These are phyloP conservation scores for Selene dorsalis DNA, from an alignment of 2,797 vertebrate genomes.

Conservation along the genomic window DNA sequence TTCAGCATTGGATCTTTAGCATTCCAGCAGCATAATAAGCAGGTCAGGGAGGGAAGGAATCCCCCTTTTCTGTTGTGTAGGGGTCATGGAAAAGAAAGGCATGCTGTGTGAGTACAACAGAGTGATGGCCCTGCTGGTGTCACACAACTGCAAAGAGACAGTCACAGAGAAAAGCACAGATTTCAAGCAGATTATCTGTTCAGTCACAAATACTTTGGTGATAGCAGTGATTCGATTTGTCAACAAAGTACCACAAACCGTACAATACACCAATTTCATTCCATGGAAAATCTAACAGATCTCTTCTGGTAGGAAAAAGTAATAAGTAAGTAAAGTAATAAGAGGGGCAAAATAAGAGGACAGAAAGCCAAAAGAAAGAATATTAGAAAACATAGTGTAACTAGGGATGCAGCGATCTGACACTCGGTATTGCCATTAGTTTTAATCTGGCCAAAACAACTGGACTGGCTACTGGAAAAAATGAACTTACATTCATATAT, in stretches of 20 bases:
- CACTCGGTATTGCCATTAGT: neutral
- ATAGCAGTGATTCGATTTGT: neutral
- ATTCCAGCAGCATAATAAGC: slow-evolving; percentile 57
- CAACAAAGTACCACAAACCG: neutral
- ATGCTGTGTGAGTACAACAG: slow-evolving; percentile 41
- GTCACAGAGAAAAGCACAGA: slow-evolving; percentile 8
- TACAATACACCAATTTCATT: neutral
- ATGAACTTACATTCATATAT: neutral
- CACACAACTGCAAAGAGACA: slow-evolving; percentile 18
- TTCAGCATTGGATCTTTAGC: slow-evolving; percentile 48
- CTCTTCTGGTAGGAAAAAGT: neutral
- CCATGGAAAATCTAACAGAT: neutral
- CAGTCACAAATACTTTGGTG: neutral
- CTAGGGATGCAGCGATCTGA: neutral
- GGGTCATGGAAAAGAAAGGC: slow-evolving; percentile 25
- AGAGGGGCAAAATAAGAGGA: neutral
- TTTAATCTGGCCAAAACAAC: neutral
- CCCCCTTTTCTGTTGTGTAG: slow-evolving; percentile 44
- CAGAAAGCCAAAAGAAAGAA: neutral
- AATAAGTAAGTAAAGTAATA: no score
- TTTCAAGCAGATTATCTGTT: slow-evolving; percentile 16
- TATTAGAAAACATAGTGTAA: neutral
- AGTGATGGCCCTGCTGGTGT: slow-evolving; percentile 28
- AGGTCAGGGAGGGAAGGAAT: slow-evolving; percentile 59
- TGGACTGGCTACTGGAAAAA: neutral